These are phyloP conservation scores for Acutogordius australiensis DNA, from an alignment of 2,888 invertebrate genomes.

Conservation along the genomic window DNA sequence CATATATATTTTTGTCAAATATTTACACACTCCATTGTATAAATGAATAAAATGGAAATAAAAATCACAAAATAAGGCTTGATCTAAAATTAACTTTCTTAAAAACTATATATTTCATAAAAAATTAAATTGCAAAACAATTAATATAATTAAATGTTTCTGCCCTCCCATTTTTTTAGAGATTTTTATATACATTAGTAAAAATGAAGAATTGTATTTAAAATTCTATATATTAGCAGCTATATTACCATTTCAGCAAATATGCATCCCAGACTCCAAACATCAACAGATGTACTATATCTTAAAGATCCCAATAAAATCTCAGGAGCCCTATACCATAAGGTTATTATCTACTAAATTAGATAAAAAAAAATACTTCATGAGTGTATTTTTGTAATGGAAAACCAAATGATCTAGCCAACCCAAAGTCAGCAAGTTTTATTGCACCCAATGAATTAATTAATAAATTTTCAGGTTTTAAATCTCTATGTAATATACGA, in stretches of 20 bases:
- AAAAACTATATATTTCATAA: no score
- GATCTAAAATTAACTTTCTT: no score
- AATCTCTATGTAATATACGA: slow-evolving; percentile 24
- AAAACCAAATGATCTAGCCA: slow-evolving; percentile 25
- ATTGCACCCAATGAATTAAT: slow-evolving; percentile 25
- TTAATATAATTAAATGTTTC: no score
- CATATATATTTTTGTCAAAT: no score
- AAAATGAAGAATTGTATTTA: no score
- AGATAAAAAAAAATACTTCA: slow-evolving; percentile 21
- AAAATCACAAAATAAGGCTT: no score
- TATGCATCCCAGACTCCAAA: slow-evolving; percentile 30
- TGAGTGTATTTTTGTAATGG: slow-evolving; percentile 26
- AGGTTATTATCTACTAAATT: slow-evolving; percentile 27
- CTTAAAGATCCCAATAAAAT: slow-evolving; percentile 23
- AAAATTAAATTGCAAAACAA: no score
- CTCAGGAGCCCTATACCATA: slow-evolving; percentile 29
- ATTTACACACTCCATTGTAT: no score
- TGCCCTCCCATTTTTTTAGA: no score
- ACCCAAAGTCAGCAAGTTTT: slow-evolving; percentile 26
- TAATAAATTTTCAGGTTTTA: slow-evolving; percentile 26
- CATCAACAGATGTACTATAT: slow-evolving; percentile 26
- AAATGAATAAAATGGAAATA: no score
- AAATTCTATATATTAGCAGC: no score
- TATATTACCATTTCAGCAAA: slow-evolving; percentile 27
- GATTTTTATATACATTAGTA: no score